Evolutionary conservation across 2,797 vertebrate species (phyloP), one percentile per base, ranked within the genome.

Genomic region (Brachymystax lenok): DNA sequence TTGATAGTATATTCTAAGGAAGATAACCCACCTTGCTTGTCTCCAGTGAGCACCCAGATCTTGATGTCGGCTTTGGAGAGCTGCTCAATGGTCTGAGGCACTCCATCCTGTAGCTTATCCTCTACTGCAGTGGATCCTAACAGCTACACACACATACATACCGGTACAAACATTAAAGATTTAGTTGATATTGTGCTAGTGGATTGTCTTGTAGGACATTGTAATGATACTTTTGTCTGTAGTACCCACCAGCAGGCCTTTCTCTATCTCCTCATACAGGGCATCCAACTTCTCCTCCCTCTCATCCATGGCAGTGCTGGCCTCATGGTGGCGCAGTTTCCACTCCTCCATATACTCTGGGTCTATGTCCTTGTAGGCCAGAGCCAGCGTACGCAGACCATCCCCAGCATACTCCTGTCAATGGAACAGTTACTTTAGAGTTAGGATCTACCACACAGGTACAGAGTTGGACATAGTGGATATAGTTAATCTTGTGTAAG

Each of bases 101-200:
- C 98, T 0, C 96, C 96, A 0, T 97, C 96, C 83, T 99, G 98
- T n/a, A 99, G 89, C 88, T 98, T 98, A 92, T 99, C 97, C 85
- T 99, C 98, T 76, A 98, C 96, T 0, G 97, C 97, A 69, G 96
- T 96, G 2, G 96, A 95, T 77, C 97, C 97, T 84, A 98, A 74
- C 46, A 99, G 83, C 98, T 99, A 77, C 40, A 46, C 40, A 46
- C 40, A 46, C 40, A 46, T 46, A 46, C 40, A 46, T 46, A 46
- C 40, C 40, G 40, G 40, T 46, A 46, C 40, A 46, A 46, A 46
- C 40, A 46, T 46, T 76, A 35, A 59, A 2, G 28, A 79, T 30
- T 24, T 6, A 67, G 2, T 63, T 35, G 24, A 27, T 63, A 1
- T 10, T 1, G 40, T 30, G 27, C 28, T 33, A 8, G 30, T 35